Conservation (phyloP, 2,113 vertebrate species). For the Oreochromis spilurus region DNA sequence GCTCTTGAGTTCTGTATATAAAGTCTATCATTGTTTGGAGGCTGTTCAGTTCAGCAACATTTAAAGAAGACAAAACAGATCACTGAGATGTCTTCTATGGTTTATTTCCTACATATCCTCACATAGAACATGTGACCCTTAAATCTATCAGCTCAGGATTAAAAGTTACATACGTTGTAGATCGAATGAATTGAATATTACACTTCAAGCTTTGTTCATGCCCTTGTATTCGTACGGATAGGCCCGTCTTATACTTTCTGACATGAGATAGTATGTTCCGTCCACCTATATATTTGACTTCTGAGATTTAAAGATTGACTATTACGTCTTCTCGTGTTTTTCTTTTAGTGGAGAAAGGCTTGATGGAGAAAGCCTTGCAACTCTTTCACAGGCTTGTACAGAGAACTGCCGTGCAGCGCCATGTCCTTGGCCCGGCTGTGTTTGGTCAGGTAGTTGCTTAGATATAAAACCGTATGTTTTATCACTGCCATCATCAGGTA, state of each 20-base stretch:
- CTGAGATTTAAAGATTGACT: background rate
- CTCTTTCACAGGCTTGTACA: background rate
- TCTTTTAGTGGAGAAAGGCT: background rate
- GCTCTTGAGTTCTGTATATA: background rate
- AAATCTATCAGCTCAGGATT: background rate
- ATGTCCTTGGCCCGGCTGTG: conserved; percentile 43
- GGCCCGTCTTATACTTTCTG: background rate
- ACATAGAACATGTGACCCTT: background rate
- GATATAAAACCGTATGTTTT: conserved; percentile 53
- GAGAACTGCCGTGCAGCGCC: background rate
- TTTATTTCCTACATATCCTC: background rate
- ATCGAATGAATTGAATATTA: background rate
- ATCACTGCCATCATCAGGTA: conserved; percentile 61
- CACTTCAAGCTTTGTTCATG: background rate
- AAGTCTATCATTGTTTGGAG: background rate
- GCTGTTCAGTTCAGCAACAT: background rate
- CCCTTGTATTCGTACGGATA: background rate
- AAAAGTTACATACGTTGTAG: background rate
- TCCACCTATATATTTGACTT: background rate
- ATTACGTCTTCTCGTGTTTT: background rate
- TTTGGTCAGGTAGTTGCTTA: conserved; percentile 58
- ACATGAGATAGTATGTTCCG: background rate
- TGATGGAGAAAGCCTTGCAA: background rate
- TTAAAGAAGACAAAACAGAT: background rate
- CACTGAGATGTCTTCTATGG: background rate